Base-by-base conservation (phyloP, 2,888 invertebrate species). In the Eristalis arbustorum region DNA sequence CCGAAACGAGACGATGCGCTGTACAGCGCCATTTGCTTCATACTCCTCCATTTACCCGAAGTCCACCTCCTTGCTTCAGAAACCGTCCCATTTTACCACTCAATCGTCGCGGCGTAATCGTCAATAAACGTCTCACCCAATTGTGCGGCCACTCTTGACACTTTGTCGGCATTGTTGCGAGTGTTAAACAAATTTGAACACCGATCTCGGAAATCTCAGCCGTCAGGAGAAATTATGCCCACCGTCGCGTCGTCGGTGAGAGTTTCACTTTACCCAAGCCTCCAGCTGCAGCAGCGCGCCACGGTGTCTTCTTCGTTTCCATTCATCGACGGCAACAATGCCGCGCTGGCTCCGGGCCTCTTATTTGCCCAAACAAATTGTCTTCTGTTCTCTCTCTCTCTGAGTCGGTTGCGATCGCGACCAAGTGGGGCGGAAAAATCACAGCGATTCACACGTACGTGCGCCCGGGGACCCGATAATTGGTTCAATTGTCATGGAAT, bases 401-500 rank as follows among this genome's bases (percentile, higher is more conserved):
- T 25, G 25, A n/a, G n/a, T 25, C 25, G 25, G 25, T 25, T 28
- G 37, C 49, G 49, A 18, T n/a, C 49, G n/a, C 4, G 42, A 42
- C 14, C 34, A 5, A 34, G 34, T 42, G n/a, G 59, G 59, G 23
- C 13, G 37, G 6, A 25, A 68, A 71, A 61, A 71, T 71, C 71
- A 71, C 37, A 71, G 40, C 23, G 22, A 14, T 23, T 23, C 37
- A 40, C 25, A 66, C 22, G 8, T 40, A 8, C 25, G 42, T 37
- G 14, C 28, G 62, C 6, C 61, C 22, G 49, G n/a, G 57, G 18
- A 37, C 40, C 25, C 37, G 66, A 37, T 64, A 66, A 74, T 74
- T 66, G 74, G 74, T 40, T 66, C 66, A 74, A 74, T 74, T 74
- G 74, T 74, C 74, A 42, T n/a, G 66, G 66, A 74, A 74, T 74